Evolutionary conservation across 2,797 vertebrate species (phyloP), one percentile per base, ranked within the genome.

Genomic region (Lateolabrax maculatus): DNA sequence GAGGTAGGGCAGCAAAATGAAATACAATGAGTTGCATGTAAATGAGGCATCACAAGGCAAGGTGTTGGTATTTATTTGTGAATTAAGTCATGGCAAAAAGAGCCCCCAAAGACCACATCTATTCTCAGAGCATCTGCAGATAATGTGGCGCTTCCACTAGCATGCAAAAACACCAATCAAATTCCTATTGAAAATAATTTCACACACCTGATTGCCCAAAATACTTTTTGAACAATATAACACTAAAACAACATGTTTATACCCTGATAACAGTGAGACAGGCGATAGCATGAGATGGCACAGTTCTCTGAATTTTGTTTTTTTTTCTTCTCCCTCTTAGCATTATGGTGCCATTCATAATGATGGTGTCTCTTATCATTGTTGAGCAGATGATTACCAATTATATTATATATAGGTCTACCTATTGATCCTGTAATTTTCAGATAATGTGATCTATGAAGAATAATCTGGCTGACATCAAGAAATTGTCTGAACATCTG

Each of bases 1-100:
- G 71, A 71, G 62, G 61, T 25, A 66, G 77, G 23, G 12, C 36
- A 71, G 44, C n/a, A 18, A 65, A 67, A 66, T 55, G n/a, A 51
- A 77, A 78, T 23, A 79, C 62, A 87, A 78, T 52, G 65, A 78
- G 52, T 0, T 57, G 48, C 63, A 84, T 86, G 64, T 77, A 83
- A 87, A 89, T 86, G 64, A 86, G 66, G 43, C 13, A 53, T 66
- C 21, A 71, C 48, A 29, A 53, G 34, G 43, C 44, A 66, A 71
- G 43, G 31, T 67, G 70, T 52, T 74, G 62, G 34, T 71, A 78
- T 85, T 81, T 84, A 76, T 73, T 78, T 73, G 55, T 73, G 63
- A 86, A 80, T 80, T 36, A 74, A 75, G 71, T 80, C 65, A 55
- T 49, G 23, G 53, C n/a, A 46, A 73, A 56, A 62, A 71, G 34